Base-by-base conservation (phyloP, 2,888 invertebrate genomes). In the Eristalis intricaria region DNA sequence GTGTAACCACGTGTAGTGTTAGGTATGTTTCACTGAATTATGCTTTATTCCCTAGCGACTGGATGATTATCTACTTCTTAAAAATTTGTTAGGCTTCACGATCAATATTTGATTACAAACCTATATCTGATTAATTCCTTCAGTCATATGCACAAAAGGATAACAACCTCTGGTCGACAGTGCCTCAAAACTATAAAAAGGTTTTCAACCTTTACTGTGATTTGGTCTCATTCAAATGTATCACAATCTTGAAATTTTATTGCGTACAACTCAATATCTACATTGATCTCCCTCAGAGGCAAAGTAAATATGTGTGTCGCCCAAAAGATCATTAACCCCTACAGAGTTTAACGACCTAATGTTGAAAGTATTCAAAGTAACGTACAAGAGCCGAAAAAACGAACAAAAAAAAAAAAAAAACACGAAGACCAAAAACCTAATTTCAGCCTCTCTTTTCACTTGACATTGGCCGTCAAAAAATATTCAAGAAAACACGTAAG, bases 381-480 rank as follows among this genome's bases (percentile, higher is more conserved):
- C 7, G n/a, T 29, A 26, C 2, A 74, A 40, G 58, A 61, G 40
- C 15, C 43, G 61, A n/a, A 56, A 26, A 26, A 15, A 50, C 40
- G 10, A 75, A 50, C 15, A 32, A 68, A n/a, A 19, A 60, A 61
- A n/a, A 56, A 26, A 26, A n/a, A 38, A 40, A 11, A 75, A 38
- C 19, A 50, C n/a, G 35, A 29, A 68, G 13, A 80, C 43, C 40
- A 73, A 74, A 71, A 74, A 56, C 74, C 68, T 23, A 68, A 50
- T 61, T 74, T 68, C 56, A 43, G 35, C 26, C 26, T 68, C 65
- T 66, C 64, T 35, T 50, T 75, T 66, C 40, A 74, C 86, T 66
- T 86, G 86, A 86, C 82, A 82, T 86, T 86, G 86, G 65, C 40
- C 77, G 10, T 68, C 63, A 23, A 61, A 40, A 29, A 50, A 32